Evolutionary conservation across 37 sponge, comb jelly and placozoan genomes (phyloP).

Genomic region (Mnemiopsis leidyi): DNA sequence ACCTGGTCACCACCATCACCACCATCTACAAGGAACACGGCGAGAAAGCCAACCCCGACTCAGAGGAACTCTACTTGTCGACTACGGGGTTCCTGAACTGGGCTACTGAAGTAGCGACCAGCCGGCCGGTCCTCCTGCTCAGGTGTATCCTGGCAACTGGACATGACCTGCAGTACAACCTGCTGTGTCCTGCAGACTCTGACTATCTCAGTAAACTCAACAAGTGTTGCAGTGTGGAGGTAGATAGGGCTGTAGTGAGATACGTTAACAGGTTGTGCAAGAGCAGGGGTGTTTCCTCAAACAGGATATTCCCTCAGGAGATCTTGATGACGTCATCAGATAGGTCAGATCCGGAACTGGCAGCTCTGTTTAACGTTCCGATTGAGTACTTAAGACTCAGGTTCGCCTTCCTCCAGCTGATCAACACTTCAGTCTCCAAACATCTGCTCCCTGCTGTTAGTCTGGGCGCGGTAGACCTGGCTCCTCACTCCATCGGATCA

Average conservation of each 20-base stretch:
- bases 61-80: background rate
- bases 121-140: constrained; percentile 70
- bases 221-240: background rate
- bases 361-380: constrained; percentile 72
- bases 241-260: constrained; percentile 77
- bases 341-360: constrained; percentile 67
- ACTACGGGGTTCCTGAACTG: constrained; percentile 67
- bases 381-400: constrained; percentile 70
- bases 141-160: constrained; percentile 75
- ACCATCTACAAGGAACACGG: background rate
- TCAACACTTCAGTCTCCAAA: constrained; percentile 71
- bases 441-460: constrained; percentile 74
- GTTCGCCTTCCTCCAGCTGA: constrained; percentile 74
- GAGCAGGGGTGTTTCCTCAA: constrained; percentile 67
- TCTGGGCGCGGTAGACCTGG: constrained; percentile 69
- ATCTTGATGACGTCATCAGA: constrained; percentile 67
- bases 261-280: constrained; percentile 75
- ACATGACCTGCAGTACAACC: constrained; percentile 74
- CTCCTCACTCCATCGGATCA: constrained; percentile 68
- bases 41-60: background rate
- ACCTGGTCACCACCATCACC: background rate
- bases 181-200: background rate
- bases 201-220: constrained; percentile 20
- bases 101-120: constrained; percentile 8
- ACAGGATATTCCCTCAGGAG: constrained; percentile 74